Conservation (phyloP, 2,797 vertebrate genomes). For the Hemitrygon akajei region DNA sequence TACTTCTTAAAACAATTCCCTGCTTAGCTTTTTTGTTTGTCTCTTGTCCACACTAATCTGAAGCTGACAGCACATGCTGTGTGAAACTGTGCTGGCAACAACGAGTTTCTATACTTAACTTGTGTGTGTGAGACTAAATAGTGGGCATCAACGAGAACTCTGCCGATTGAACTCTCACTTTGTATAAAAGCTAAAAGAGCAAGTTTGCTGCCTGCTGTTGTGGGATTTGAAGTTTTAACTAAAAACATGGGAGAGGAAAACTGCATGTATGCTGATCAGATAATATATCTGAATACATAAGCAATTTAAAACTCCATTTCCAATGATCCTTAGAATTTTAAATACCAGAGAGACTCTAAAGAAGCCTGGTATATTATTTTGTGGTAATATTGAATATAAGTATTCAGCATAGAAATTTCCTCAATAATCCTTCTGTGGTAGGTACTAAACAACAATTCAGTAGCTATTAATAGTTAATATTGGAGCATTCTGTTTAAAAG, state of each 20-base stretch:
- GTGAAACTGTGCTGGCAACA: neutral
- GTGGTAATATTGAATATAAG: neutral
- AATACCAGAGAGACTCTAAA: neutral
- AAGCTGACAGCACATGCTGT: slow-evolving; percentile 3
- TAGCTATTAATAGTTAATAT: slow-evolving; percentile 17
- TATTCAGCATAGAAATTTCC: neutral
- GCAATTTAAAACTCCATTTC: neutral
- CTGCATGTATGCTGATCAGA: neutral
- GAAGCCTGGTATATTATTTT: neutral
- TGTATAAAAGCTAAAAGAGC: neutral
- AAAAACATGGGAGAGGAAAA: neutral
- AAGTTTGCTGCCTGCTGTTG: neutral
- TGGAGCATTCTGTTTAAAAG: slow-evolving; percentile 17
- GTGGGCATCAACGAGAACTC: neutral
- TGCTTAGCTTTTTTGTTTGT: neutral
- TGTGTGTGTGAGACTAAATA: neutral
- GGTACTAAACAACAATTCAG: neutral
- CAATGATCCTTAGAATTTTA: neutral
- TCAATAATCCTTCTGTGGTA: neutral
- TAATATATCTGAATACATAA: neutral
- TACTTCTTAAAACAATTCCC: neutral
- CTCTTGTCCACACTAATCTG: neutral
- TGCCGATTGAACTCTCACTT: neutral
- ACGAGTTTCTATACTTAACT: neutral
- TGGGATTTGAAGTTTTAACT: neutral